Percentiles rank a stretch among this genome's conserved stretches.
phyloP scores from a whole-genome alignment of 2,113 vertebrate species.

The Macquaria ambigua region DNA sequence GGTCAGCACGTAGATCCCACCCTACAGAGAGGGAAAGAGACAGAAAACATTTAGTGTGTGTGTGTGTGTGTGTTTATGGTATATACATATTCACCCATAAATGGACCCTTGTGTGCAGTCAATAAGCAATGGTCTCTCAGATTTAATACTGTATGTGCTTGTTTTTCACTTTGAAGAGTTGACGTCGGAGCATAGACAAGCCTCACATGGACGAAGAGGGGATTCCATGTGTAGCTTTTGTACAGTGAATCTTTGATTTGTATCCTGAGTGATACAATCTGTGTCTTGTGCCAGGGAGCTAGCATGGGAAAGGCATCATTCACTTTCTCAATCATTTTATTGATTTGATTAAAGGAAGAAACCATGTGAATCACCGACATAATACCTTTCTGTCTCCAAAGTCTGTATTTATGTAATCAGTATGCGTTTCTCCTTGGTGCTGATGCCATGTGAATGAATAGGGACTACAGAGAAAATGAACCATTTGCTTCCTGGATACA shows the following conservation, averaged over 20 bases:
- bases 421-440: neutral
- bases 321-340: slow-evolving; percentile 4
- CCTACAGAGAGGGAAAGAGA: slow-evolving; percentile 79
- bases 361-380: slow-evolving; percentile 40
- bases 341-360: slow-evolving; percentile 40
- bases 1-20: slow-evolving; percentile 96
- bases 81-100: slow-evolving; percentile 8
- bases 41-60: slow-evolving; percentile 4
- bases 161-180: slow-evolving; percentile 13
- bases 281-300: slow-evolving; percentile 6
- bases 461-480: neutral
- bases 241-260: slow-evolving; percentile 20
- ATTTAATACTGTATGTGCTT: neutral
- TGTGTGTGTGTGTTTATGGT: neutral
- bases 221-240: neutral
- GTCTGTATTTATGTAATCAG: slow-evolving; percentile 1
- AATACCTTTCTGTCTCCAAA: slow-evolving; percentile 19
- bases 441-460: slow-evolving; percentile 23
- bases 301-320: slow-evolving; percentile 27
- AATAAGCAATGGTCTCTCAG: neutral
- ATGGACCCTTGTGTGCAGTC: slow-evolving; percentile 15
- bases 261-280: slow-evolving; percentile 1
- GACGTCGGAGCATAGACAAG: neutral
- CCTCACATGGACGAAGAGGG: neutral
- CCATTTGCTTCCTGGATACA: neutral